Evolutionary conservation across 2,797 vertebrate genomes (phyloP).

Genomic region (Phylloscopus collybita): DNA sequence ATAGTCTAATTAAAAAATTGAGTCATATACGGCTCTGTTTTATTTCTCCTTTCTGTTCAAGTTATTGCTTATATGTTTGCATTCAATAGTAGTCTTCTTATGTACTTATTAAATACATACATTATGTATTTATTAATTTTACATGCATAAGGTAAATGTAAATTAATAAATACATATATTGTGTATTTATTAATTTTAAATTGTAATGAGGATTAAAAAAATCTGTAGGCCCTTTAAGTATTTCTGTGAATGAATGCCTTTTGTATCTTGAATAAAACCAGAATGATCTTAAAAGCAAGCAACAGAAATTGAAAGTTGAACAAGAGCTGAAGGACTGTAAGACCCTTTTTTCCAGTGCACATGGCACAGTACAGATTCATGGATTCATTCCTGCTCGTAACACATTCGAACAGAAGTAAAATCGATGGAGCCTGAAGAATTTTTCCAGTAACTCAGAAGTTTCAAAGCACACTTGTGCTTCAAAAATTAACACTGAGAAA

Average conservation of each 20-base stretch:
- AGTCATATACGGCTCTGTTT: background rate
- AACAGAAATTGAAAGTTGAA: background rate
- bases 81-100: background rate
- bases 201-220: background rate
- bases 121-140: background rate
- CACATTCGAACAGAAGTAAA: background rate
- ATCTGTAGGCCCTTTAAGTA: background rate
- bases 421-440: background rate
- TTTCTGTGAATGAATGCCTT: background rate
- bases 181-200: background rate
- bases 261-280: background rate
- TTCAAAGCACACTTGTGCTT: background rate
- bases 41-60: background rate
- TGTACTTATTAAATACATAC: too few relatives aligned
- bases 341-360: background rate
- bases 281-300: background rate
- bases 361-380: background rate
- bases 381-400: background rate
- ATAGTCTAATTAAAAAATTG: background rate
- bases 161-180: too few relatives aligned
- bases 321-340: background rate
- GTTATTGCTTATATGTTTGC: background rate
- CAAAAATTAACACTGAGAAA: background rate
- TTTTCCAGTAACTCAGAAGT: background rate
- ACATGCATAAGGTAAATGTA: background rate